Percentiles rank a stretch among this genome's conserved stretches.
Evolutionary conservation across 2,888 invertebrate genomes (phyloP).

Genomic region (Lysandra bellargus): DNA sequence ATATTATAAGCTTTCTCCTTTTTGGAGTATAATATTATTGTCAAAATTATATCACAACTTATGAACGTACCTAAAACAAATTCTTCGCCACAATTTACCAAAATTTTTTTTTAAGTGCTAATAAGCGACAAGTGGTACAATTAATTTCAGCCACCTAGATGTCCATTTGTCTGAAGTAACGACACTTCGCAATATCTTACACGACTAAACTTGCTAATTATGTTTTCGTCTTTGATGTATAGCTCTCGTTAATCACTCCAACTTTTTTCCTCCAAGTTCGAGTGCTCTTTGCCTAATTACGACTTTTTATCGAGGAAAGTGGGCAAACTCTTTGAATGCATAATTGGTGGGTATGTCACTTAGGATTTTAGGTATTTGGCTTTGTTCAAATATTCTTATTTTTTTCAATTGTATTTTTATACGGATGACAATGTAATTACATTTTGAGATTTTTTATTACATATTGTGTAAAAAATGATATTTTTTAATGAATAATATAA

Average conservation of each 20-base stretch:
- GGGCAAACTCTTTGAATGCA: background rate
- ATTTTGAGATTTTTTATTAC: no score
- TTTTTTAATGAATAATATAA: no score
- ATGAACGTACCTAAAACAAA: background rate
- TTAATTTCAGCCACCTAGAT: background rate
- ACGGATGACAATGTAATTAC: no score
- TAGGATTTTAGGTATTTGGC: background rate
- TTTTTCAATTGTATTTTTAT: no score
- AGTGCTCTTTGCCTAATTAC: background rate
- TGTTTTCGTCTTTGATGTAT: slow-evolving; percentile 26
- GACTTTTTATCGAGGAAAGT: background rate
- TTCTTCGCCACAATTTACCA: background rate
- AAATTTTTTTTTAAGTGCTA: background rate
- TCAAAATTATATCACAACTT: no score
- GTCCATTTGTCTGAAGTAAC: slow-evolving; percentile 20
- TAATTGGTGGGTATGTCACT: background rate
- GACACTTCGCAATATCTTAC: slow-evolving; percentile 26
- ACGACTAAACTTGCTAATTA: slow-evolving; percentile 26
- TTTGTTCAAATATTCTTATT: background rate
- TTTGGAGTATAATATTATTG: no score
- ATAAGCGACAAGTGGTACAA: background rate
- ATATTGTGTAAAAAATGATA: no score
- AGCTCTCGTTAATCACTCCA: slow-evolving; percentile 24
- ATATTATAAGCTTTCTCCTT: no score
- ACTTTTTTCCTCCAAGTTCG: slow-evolving; percentile 1